Base-by-base conservation (phyloP, 2,797 vertebrate species). In the Astyanax mexicanus region DNA sequence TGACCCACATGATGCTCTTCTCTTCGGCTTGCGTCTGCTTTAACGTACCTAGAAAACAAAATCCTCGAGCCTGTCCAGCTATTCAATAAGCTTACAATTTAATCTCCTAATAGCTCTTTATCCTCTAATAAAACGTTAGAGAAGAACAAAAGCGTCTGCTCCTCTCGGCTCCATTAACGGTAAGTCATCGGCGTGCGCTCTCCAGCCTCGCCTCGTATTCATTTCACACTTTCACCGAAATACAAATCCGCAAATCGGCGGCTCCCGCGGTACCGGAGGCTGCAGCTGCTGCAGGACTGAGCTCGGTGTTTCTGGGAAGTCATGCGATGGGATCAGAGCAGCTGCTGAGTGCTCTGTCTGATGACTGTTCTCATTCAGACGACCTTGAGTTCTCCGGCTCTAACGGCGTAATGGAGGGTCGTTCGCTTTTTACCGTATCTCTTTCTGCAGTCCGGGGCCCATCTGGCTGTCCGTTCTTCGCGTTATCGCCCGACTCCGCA, bases 311-410 rank as follows among this genome's bases (percentile, higher is more conserved):
- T 87, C 83, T 77, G 68, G 82, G 75, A 77, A 83, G 73, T 75
- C 84, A 55, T 78, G 69, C 49, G 80, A 75, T 75, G 80, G 82
- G 62, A 81, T 82, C 81, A 80, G 60, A 19, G 74, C 70, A 62
- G 70, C 82, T 49, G 79, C 69, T 75, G 71, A 80, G 75, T 57
- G 81, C 55, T 77, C 80, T 82, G 65, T 89, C 72, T 84, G 84
- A 83, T 81, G 57, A 74, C 83, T 78, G 67, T 79, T 90, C 86
- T 86, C 86, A 84, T 78, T 80, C 77, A 89, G 81, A 80, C 84
- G 85, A 88, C 83, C 85, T 87, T 87, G 80, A 79, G 78, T 79
- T 77, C 58, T 54, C 6, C 77, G 52, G 71, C 79, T 84, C 69
- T 75, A 52, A 21, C 83, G 68, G 87, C 84, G 88, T 89, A 86